phyloP scores from a whole-genome alignment of 1,140 invertebrate genomes.

The Bilobella aurantiaca region DNA sequence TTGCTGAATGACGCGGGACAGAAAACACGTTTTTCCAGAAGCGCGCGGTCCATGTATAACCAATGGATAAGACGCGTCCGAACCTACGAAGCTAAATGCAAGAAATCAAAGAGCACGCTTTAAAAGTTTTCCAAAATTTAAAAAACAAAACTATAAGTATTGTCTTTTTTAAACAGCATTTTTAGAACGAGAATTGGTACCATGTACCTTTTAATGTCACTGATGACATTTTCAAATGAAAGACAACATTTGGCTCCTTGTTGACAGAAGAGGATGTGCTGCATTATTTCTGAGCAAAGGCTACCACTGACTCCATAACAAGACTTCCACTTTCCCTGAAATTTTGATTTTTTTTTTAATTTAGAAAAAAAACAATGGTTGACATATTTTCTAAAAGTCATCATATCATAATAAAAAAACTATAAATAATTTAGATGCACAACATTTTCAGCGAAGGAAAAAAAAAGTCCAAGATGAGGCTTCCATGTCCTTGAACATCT shows the following conservation, averaged over 20 bases:
- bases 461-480: no score
- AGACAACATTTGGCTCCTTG: constrained; percentile 53
- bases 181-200: no score
- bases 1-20: constrained; percentile 52
- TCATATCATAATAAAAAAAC: no score
- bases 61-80: constrained; percentile 52
- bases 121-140: neutral
- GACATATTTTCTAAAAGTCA: no score
- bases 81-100: constrained; percentile 1
- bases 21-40: constrained; percentile 52
- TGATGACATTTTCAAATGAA: constrained; percentile 50
- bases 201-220: constrained; percentile 57
- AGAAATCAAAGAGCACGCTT: neutral
- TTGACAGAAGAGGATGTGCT: constrained; percentile 54
- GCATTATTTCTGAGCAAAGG: constrained; percentile 57
- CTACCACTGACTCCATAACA: constrained; percentile 43
- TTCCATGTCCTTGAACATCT: no score
- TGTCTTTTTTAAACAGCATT: no score
- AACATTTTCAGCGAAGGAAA: no score
- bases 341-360: no score
- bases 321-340: constrained; percentile 39
- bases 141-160: constrained; percentile 33
- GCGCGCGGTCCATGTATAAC: constrained; percentile 65
- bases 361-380: neutral
- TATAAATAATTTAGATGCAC: no score